Evolutionary conservation across 2,797 vertebrate species (phyloP).

Genomic region (Gorsachius magnificus): DNA sequence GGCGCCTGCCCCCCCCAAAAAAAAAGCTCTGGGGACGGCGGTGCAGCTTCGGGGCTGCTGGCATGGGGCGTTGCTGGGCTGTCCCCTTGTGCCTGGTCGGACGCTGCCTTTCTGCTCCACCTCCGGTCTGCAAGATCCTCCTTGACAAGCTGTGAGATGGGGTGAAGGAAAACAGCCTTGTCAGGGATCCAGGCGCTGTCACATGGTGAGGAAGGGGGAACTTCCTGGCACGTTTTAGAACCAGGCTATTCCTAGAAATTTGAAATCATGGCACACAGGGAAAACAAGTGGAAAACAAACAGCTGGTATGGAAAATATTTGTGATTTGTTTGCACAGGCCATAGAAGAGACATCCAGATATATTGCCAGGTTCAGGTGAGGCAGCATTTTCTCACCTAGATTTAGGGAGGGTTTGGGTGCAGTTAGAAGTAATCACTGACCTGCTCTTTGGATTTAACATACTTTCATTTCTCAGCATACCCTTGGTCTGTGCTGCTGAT

Average conservation of each 20-base stretch:
- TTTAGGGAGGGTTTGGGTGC: background rate
- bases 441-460: background rate
- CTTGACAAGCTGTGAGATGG: background rate
- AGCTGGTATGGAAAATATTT: background rate
- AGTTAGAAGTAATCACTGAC: background rate
- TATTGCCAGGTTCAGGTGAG: background rate
- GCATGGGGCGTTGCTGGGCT: rapidly evolving
- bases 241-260: background rate
- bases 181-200: background rate
- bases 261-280: background rate
- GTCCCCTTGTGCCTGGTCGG: background rate
- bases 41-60: background rate
- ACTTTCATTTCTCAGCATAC: rapidly evolving
- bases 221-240: background rate
- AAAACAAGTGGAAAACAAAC: background rate
- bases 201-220: background rate
- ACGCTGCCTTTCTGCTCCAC: background rate
- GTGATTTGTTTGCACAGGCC: background rate
- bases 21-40: background rate
- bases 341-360: background rate
- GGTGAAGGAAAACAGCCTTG: background rate
- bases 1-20: too few species aligned
- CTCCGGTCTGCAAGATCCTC: background rate
- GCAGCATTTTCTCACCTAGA: background rate
- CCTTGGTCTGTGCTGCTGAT: background rate